Evolutionary conservation across 2,113 vertebrate species (phyloP).

Genomic region (Callipepla californica): DNA sequence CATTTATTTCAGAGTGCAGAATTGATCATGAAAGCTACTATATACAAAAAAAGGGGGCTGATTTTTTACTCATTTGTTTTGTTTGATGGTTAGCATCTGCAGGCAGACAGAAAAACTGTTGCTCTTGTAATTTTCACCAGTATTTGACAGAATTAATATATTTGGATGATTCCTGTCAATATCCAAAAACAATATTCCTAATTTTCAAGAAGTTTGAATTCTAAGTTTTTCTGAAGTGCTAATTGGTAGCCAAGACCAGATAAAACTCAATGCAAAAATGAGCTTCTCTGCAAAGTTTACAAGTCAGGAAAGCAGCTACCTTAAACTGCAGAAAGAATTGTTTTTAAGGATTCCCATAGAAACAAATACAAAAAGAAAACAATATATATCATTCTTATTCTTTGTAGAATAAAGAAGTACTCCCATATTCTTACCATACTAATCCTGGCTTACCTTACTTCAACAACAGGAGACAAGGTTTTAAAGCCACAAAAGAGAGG

Average conservation of each 20-base stretch:
- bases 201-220: not conserved
- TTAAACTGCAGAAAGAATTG: not conserved
- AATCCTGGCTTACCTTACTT: not conserved
- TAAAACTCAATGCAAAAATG: not conserved
- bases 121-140: not conserved
- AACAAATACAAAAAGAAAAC: not conserved
- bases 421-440: not conserved
- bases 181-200: not conserved
- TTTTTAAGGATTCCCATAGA: not conserved
- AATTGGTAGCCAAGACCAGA: not conserved
- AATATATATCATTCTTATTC: not conserved
- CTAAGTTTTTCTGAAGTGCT: not conserved
- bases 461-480: not conserved
- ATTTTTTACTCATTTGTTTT: not conserved
- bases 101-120: not conserved
- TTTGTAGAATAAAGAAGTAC: not conserved
- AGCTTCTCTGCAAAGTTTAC: not conserved
- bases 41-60: not conserved
- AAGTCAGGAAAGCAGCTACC: not conserved
- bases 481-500: not conserved
- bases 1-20: not conserved
- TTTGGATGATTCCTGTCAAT: not conserved
- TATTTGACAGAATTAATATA: not conserved
- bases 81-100: not conserved
- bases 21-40: not conserved